A percentile compares a stretch with the other conserved stretches of the same genome.
phyloP scores from a whole-genome alignment of 2,888 invertebrate species.

The Allolobophora icterica region DNA sequence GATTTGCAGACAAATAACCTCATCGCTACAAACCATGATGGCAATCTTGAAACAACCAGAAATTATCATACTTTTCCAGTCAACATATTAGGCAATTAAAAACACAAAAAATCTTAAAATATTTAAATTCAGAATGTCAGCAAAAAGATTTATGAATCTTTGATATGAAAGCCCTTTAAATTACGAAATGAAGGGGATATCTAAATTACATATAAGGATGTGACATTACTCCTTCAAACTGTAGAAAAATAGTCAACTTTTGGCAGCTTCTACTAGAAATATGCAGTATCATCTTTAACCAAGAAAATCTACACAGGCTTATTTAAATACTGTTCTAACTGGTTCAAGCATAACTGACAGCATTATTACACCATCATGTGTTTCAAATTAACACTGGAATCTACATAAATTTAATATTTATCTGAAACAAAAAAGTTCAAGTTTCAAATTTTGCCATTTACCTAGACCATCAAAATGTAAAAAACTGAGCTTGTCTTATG shows the following conservation, averaged over 20 bases:
- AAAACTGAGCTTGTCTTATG: neutral
- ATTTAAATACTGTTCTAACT: neutral
- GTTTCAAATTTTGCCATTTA: neutral
- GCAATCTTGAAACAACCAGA: neutral
- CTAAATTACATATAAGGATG: neutral
- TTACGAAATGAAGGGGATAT: neutral
- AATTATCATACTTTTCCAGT: neutral
- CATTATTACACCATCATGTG: neutral
- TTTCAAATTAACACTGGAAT: neutral
- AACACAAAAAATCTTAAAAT: neutral
- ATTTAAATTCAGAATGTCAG: neutral
- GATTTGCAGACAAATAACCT: no score
- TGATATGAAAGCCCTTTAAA: constrained; percentile 8
- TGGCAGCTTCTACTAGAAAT: neutral
- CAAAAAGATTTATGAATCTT: neutral
- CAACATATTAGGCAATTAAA: neutral
- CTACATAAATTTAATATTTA: neutral
- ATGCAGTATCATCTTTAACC: constrained; percentile 1
- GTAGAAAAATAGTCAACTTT: neutral
- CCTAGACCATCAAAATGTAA: neutral
- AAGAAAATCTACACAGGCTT: neutral
- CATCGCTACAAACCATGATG: no score
- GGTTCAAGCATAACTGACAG: neutral
- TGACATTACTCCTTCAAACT: neutral
- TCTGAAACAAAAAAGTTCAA: neutral